phyloP scores from a whole-genome alignment of 2,113 vertebrate genomes.

The Halichoeres trimaculatus region DNA sequence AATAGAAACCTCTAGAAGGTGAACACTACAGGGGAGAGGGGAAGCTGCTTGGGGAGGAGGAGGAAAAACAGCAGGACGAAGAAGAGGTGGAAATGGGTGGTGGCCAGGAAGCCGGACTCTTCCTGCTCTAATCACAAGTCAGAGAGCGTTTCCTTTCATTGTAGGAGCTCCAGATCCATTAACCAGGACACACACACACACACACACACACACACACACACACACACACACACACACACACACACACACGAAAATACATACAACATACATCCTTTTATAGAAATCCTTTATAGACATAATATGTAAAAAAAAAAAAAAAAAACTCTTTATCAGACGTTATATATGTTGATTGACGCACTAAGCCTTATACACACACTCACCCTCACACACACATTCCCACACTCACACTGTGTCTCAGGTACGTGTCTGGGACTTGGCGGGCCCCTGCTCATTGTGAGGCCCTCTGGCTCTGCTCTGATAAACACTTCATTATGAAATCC shows the following conservation, averaged over 20 bases:
- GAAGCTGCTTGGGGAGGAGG: constrained; percentile 66
- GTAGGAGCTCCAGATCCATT: constrained; percentile 77
- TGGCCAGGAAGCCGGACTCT: constrained; percentile 79
- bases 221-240: constrained; percentile 25
- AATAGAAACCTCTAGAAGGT: constrained; percentile 79
- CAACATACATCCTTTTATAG: constrained; percentile 35
- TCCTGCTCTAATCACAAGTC: constrained; percentile 85
- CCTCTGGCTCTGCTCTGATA: constrained; percentile 75
- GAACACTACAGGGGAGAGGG: constrained; percentile 61
- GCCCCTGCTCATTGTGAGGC: constrained; percentile 52
- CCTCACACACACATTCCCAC: constrained; percentile 12
- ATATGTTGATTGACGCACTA: constrained; percentile 25
- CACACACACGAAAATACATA: constrained; percentile 20
- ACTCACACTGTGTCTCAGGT: constrained; percentile 54
- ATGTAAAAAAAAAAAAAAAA: constrained; percentile 5
- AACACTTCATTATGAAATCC: constrained; percentile 84
- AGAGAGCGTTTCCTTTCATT: constrained; percentile 85
- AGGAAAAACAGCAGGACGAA: constrained; percentile 78
- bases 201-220: constrained; percentile 12
- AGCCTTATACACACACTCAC: background rate
- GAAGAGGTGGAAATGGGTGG: constrained; percentile 85
- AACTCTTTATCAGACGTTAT: constrained; percentile 18
- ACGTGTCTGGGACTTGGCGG: constrained; percentile 61
- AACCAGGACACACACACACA: constrained; percentile 55
- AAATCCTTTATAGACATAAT: constrained; percentile 38